A percentile compares a stretch with the other conserved stretches of the same genome.
Evolutionary conservation across 2,113 vertebrate species (phyloP).

Genomic region (Gasterosteus nipponicus): DNA sequence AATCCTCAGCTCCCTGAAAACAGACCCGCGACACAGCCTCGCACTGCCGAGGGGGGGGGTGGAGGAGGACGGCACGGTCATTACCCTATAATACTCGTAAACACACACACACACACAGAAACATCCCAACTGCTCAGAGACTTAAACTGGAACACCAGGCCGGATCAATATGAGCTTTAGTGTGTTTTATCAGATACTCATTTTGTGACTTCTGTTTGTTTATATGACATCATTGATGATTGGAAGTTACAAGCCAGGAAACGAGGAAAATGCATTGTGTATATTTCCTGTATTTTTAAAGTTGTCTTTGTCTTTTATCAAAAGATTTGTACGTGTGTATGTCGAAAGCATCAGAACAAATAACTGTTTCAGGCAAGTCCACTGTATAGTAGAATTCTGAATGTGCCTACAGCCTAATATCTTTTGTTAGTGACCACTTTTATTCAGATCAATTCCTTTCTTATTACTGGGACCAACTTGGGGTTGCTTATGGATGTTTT

Average conservation of each 20-base stretch:
- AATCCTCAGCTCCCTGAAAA: conserved; percentile 92
- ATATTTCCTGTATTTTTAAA: conserved; percentile 64
- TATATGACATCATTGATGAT: conserved; percentile 44
- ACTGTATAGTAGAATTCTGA: conserved; percentile 71
- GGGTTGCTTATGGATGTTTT: conserved; percentile 73
- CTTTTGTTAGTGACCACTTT: conserved; percentile 73
- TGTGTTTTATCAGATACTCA: conserved; percentile 55
- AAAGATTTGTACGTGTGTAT: conserved; percentile 62
- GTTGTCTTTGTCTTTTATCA: conserved; percentile 55
- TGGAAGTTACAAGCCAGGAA: conserved; percentile 55
- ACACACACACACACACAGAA: conserved; percentile 54
- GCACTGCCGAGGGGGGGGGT: conserved; percentile 92
- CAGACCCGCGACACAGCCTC: conserved; percentile 94
- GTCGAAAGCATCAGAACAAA: conserved; percentile 66
- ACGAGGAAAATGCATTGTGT: conserved; percentile 51
- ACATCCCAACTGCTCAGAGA: conserved; percentile 72
- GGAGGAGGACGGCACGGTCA: conserved; percentile 96
- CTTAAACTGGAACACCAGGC: conserved; percentile 64
- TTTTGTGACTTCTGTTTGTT: conserved; percentile 60
- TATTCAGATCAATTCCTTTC: conserved; percentile 68
- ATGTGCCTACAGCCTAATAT: conserved; percentile 58
- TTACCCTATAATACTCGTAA: conserved; percentile 89
- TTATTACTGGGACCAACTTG: conserved; percentile 77
- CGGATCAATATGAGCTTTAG: conserved; percentile 53
- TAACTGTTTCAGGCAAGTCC: conserved; percentile 56